phyloP scores from a whole-genome alignment of 2,888 invertebrate genomes.

The Limenitis camilla region DNA sequence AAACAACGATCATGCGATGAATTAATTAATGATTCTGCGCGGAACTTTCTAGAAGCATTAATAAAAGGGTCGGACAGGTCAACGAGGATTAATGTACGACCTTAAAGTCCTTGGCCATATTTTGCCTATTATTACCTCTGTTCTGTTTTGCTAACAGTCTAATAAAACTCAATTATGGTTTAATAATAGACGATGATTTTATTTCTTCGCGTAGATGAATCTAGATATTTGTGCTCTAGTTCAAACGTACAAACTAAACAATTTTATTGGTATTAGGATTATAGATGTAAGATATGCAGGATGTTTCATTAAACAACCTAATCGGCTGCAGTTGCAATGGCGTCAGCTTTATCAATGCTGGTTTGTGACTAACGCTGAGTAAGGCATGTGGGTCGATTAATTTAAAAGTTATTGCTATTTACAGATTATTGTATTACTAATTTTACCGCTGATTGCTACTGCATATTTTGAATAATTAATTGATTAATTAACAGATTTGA shows the following conservation, averaged over 20 bases:
- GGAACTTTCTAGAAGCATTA: conserved; percentile 48
- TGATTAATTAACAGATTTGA: too few relatives aligned
- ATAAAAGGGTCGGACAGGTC: conserved; percentile 43
- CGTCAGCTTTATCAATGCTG: conserved; percentile 8
- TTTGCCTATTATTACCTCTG: not conserved
- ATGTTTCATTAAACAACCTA: conserved; percentile 2
- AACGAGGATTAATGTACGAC: conserved; percentile 38
- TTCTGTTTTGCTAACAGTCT: too few relatives aligned
- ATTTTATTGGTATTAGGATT: not conserved
- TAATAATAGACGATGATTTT: too few relatives aligned
- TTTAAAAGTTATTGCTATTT: not conserved
- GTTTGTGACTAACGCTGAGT: conserved; percentile 10
- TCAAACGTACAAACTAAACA: not conserved
- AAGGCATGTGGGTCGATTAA: not conserved
- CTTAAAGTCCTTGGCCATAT: conserved; percentile 36
- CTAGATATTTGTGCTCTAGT: not conserved
- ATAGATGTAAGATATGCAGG: not conserved
- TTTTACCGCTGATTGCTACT: not conserved
- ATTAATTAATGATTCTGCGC: conserved; percentile 22
- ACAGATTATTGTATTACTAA: not conserved
- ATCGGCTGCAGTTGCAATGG: not conserved
- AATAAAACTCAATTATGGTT: too few relatives aligned
- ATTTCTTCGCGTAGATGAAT: too few relatives aligned
- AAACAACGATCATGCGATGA: conserved; percentile 7
- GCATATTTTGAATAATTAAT: too few relatives aligned